Percentiles rank a stretch among this genome's conserved stretches.
Evolutionary conservation across 2,113 vertebrate genomes (phyloP).

Genomic region (Verasper variegatus): DNA sequence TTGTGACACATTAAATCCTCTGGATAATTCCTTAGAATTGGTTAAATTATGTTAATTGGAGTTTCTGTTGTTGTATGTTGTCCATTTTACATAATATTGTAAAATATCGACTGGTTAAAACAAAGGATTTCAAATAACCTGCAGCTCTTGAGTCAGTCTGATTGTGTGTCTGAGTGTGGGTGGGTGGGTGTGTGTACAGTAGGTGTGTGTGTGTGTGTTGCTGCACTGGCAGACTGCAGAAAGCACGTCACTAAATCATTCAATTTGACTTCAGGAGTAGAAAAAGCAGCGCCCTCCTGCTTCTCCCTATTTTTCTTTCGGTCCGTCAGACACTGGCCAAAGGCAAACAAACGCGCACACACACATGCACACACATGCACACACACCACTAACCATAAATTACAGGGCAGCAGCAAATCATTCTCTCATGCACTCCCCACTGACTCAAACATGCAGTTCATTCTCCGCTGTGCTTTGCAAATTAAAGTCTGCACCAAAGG

Average conservation of each 20-base stretch:
- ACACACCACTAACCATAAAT: conserved; percentile 57
- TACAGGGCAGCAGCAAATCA: conserved; percentile 68
- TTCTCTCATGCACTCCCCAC: conserved; percentile 40
- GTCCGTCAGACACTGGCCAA: conserved; percentile 36
- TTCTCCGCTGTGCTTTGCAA: conserved; percentile 52
- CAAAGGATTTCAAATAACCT: neutral
- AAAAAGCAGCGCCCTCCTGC: conserved; percentile 27
- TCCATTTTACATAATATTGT: neutral
- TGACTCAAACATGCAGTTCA: conserved; percentile 66
- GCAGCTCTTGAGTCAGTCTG: neutral
- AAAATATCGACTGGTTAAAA: neutral
- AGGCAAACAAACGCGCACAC: conserved; percentile 39
- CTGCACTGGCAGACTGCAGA: conserved; percentile 11
- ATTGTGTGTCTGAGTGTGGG: neutral
- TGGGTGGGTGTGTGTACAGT: conserved; percentile 11
- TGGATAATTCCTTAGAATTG: too few relatives aligned
- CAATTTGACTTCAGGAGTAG: conserved; percentile 28
- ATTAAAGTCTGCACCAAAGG: conserved; percentile 62
- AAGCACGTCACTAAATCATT: conserved; percentile 52
- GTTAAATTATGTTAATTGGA: too few relatives aligned
- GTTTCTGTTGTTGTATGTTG: too few relatives aligned
- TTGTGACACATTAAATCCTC: neutral
- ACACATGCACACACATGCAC: conserved; percentile 3
- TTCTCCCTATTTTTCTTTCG: conserved; percentile 30
- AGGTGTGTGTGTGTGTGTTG: conserved; percentile 20